A percentile compares a stretch with the other conserved stretches of the same genome.
Conservation (phyloP, 2,797 vertebrate genomes). For the Coreius guichenoti region DNA sequence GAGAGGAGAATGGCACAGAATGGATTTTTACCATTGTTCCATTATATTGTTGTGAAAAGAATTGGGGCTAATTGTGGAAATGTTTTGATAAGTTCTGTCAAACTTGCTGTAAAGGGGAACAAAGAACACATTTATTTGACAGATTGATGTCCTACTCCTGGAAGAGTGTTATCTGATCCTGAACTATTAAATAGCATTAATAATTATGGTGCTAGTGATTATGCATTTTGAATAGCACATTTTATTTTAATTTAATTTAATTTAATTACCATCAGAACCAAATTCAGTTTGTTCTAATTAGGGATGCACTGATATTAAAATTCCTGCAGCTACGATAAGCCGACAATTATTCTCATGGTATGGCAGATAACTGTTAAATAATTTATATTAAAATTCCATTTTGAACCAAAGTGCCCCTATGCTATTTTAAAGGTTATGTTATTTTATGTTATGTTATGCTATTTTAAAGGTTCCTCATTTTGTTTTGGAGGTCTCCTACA, state of each 20-base stretch:
- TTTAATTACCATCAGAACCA: neutral
- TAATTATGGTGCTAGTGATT: conserved; percentile 1
- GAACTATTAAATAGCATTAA: conserved; percentile 4
- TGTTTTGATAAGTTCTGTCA: conserved; percentile 36
- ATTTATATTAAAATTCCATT: neutral
- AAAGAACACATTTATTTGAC: conserved; percentile 24
- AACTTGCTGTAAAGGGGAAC: conserved; percentile 2
- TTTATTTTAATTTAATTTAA: no score
- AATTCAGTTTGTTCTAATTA: conserved; percentile 17
- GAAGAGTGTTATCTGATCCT: conserved; percentile 3
- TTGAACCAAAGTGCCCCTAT: neutral
- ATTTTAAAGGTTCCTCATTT: neutral
- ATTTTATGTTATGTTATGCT: neutral
- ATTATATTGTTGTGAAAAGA: conserved; percentile 2
- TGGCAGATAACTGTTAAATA: neutral
- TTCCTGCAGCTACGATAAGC: neutral
- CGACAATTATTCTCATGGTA: neutral
- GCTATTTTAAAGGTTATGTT: neutral
- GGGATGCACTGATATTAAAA: neutral
- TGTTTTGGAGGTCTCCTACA: neutral
- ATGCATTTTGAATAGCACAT: neutral
- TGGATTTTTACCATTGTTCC: conserved; percentile 7
- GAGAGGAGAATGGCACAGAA: neutral
- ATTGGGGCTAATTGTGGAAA: conserved; percentile 23
- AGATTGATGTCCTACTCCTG: conserved; percentile 12